A percentile compares a stretch with the other conserved stretches of the same genome.
These are phyloP conservation scores for Empis livida DNA, from an alignment of 2,888 invertebrate genomes.

Conservation along the genomic window DNA sequence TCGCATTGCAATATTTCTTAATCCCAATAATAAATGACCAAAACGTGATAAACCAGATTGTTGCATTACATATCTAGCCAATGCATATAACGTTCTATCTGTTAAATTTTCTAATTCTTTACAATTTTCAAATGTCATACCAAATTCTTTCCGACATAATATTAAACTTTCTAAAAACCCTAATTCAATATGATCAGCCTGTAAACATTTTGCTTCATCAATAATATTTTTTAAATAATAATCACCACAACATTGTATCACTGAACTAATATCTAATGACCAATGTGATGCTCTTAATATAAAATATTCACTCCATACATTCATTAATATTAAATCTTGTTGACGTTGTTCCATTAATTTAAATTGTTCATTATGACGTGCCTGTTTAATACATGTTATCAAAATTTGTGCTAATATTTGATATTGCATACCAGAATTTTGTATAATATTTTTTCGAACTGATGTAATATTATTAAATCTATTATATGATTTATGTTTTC, in stretches of 20 bases:
- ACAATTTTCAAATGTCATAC: slow-evolving; percentile 22
- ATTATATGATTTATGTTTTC: too few relatives aligned
- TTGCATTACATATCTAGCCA: slow-evolving; percentile 31
- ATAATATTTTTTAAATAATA: slow-evolving; percentile 28
- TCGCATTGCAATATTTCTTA: slow-evolving; percentile 28
- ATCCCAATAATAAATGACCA: slow-evolving; percentile 28
- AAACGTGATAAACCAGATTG: slow-evolving; percentile 31
- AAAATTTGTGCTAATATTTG: slow-evolving; percentile 48
- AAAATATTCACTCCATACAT: slow-evolving; percentile 47
- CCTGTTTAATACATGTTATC: slow-evolving; percentile 42
- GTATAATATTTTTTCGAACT: too few relatives aligned
- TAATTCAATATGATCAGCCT: slow-evolving; percentile 38
- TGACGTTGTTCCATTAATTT: slow-evolving; percentile 36
- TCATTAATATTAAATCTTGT: slow-evolving; percentile 43
- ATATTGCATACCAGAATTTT: slow-evolving; percentile 28
- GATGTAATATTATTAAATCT: too few relatives aligned
- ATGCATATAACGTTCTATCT: slow-evolving; percentile 26
- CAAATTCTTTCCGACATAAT: slow-evolving; percentile 37
- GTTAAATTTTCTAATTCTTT: slow-evolving; percentile 26
- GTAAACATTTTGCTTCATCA: slow-evolving; percentile 31
- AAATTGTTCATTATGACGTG: slow-evolving; percentile 43
- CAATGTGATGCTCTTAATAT: slow-evolving; percentile 44
- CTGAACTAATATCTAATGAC: slow-evolving; percentile 37
- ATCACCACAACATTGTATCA: slow-evolving; percentile 30
- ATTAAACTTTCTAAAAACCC: slow-evolving; percentile 39